Percentiles rank a stretch among this genome's conserved stretches.
phyloP scores from a whole-genome alignment of 2,888 invertebrate species.

The Ornithoptera alexandrae region DNA sequence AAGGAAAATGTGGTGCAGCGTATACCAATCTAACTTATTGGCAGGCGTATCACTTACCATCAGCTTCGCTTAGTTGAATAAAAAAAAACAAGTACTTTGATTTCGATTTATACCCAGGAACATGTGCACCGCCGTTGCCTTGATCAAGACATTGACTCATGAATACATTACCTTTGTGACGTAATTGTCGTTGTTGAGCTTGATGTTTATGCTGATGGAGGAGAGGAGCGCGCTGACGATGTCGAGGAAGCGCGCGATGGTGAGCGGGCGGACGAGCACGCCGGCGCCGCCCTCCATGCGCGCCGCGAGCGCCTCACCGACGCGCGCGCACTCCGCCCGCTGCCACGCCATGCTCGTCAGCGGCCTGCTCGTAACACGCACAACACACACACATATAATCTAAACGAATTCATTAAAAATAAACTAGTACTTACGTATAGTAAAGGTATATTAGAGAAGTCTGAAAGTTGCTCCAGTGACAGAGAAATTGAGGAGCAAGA shows the following conservation, averaged over 20 bases:
- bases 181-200: slow-evolving; percentile 68
- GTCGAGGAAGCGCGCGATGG: slow-evolving; percentile 71
- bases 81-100: too few relatives aligned
- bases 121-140: too few relatives aligned
- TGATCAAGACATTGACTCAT: not conserved
- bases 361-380: slow-evolving; percentile 42
- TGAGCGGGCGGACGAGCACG: slow-evolving; percentile 65
- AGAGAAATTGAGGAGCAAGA: too few relatives aligned
- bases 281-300: slow-evolving; percentile 37
- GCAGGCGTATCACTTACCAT: too few relatives aligned
- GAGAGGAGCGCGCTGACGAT: slow-evolving; percentile 53
- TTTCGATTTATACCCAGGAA: too few relatives aligned
- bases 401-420: too few relatives aligned
- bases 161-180: slow-evolving; percentile 53
- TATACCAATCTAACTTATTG: too few relatives aligned
- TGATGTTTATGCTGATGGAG: slow-evolving; percentile 44
- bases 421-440: too few relatives aligned
- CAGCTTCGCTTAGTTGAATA: too few relatives aligned
- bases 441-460: too few relatives aligned
- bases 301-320: slow-evolving; percentile 43
- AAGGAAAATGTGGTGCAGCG: too few relatives aligned
- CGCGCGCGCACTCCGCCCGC: slow-evolving; percentile 46
- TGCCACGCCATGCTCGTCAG: slow-evolving; percentile 62
- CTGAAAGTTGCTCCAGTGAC: too few relatives aligned
- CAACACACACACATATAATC: not conserved